Conservation (phyloP, 2,888 invertebrate species). For the Chalcis sispes region DNA sequence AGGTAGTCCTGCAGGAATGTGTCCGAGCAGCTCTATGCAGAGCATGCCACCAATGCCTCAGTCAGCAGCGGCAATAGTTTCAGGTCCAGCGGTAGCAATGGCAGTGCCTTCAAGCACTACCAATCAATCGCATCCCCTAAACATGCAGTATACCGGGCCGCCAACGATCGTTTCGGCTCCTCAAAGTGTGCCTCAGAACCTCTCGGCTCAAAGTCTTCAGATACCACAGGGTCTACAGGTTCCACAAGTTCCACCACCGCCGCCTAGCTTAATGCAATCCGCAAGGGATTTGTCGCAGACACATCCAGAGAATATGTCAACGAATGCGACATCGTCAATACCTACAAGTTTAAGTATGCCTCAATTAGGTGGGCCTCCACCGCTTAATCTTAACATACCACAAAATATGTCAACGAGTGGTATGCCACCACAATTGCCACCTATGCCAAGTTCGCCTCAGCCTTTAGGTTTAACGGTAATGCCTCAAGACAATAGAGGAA, state of each 20-base stretch:
- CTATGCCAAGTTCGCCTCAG: slow-evolving; percentile 69
- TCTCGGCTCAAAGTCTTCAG: slow-evolving; percentile 65
- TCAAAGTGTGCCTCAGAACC: slow-evolving; percentile 72
- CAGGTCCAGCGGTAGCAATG: slow-evolving; percentile 50
- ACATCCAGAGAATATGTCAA: slow-evolving; percentile 68
- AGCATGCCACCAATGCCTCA: slow-evolving; percentile 49
- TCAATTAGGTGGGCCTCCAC: slow-evolving; percentile 59
- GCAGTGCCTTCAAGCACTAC: slow-evolving; percentile 47
- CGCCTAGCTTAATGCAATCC: slow-evolving; percentile 45
- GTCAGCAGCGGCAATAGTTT: slow-evolving; percentile 54
- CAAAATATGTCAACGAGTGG: slow-evolving; percentile 70
- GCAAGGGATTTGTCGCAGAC: slow-evolving; percentile 60
- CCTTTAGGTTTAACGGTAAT: slow-evolving; percentile 72
- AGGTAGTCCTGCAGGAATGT: slow-evolving; percentile 60
- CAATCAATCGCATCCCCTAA: slow-evolving; percentile 67
- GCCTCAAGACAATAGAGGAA: slow-evolving; percentile 62
- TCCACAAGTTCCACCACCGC: slow-evolving; percentile 49
- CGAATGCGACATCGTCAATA: slow-evolving; percentile 58
- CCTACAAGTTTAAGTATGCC: slow-evolving; percentile 44
- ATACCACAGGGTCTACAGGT: slow-evolving; percentile 63
- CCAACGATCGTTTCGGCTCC: slow-evolving; percentile 67
- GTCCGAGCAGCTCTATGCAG: slow-evolving; percentile 47
- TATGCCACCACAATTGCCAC: slow-evolving; percentile 59
- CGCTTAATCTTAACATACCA: slow-evolving; percentile 72
- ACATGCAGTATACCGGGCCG: slow-evolving; percentile 70